Base-by-base conservation (phyloP, 2,888 invertebrate genomes). In the Reticulitermes lucifugus region DNA sequence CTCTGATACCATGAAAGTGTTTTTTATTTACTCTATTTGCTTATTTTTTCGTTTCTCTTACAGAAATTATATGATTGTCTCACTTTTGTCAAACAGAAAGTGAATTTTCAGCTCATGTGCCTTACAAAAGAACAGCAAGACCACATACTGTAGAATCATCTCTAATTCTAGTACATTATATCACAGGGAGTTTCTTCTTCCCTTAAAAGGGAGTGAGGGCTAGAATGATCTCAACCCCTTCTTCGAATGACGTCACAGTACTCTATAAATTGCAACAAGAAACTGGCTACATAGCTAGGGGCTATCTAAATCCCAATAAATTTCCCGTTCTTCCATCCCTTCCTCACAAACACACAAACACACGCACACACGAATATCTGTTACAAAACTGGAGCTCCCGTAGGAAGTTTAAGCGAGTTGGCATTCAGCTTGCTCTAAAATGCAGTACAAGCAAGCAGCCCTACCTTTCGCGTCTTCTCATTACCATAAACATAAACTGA, bases 301-400 rank as follows among this genome's bases (percentile, higher is more conserved):
- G 79, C 55, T 79, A 79, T 79, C 55, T 46, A 9, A 43, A 46
- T 79, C n/a, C 79, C 79, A 51, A 79, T 79, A 79, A 79, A 79
- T 79, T 79, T 79, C 51, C 25, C 46, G n/a, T 25, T 25, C 25
- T 65, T n/a, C 65, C 65, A n/a, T 6, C 25, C 65, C 60, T 22
- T 60, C 60, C 60, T 60, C 60, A 22, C 60, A 60, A 35, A 35
- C 35, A 35, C 35, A 35, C 35, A 35, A 2, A 35, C 25, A 9
- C 25, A 65, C 25, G 2, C 65, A n/a, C 65, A 65, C 25, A 65
- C 25, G 10, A 25, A 65, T 65, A 12, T 65, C n/a, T 65, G 65
- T 65, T 65, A 12, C 65, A 25, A 18, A n/a, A 65, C 65, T 25
- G 65, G 65, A 65, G 25, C n/a, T 65, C 14, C 25, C 6, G n/a